Evolutionary conservation across 2,888 invertebrate genomes (phyloP).

Genomic region (Acleris cristana): DNA sequence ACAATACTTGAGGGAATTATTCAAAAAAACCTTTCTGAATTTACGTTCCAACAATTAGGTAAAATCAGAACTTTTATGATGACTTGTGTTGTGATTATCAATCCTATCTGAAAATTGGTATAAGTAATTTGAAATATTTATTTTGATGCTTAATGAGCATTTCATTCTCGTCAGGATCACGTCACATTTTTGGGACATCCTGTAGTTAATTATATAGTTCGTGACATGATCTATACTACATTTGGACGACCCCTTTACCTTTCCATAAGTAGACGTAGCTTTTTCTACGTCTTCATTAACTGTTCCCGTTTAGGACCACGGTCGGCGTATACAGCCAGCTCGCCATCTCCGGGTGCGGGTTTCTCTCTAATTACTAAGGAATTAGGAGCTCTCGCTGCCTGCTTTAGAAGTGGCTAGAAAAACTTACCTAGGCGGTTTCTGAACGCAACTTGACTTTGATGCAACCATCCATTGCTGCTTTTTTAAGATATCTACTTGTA

Average conservation of each 20-base stretch:
- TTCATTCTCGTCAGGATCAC: no score
- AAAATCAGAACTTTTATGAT: no score
- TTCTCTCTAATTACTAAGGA: slow-evolving; percentile 58
- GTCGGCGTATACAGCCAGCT: slow-evolving; percentile 45
- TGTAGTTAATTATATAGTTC: no score
- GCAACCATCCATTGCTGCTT: slow-evolving; percentile 13
- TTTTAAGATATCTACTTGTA: background rate
- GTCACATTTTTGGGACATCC: no score
- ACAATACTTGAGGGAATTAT: no score
- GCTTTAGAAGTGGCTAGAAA: slow-evolving; percentile 52
- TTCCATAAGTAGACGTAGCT: slow-evolving; percentile 16
- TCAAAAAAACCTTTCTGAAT: no score
- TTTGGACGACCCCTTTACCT: background rate
- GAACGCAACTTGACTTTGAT: slow-evolving; percentile 37
- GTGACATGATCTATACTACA: no score
- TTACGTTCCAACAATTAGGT: no score
- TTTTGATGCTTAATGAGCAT: no score
- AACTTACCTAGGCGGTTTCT: slow-evolving; percentile 54
- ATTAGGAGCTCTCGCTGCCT: slow-evolving; percentile 62
- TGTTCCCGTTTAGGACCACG: slow-evolving; percentile 52
- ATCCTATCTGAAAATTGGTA: no score
- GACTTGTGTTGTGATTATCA: no score
- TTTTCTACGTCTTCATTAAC: slow-evolving; percentile 55
- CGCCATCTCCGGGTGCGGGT: slow-evolving; percentile 55
- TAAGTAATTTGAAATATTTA: no score